phyloP scores from a whole-genome alignment of 2,888 invertebrate genomes.

The Dusona sp. region DNA sequence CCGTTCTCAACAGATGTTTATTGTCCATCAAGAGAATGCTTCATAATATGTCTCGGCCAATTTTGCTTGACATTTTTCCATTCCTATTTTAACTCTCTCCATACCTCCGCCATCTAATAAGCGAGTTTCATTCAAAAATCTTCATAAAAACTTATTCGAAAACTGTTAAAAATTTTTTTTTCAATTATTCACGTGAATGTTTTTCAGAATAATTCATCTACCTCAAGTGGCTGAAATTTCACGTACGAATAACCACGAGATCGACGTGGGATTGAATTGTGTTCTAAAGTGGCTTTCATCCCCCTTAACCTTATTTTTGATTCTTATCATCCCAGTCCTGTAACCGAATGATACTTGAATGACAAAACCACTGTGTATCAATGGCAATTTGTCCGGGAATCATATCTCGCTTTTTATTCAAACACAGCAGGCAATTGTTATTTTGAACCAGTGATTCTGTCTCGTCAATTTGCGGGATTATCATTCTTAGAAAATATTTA shows the following conservation, averaged over 20 bases:
- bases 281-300: neutral
- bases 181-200: neutral
- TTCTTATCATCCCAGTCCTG: neutral
- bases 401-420: neutral
- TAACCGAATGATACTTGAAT: neutral
- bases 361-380: neutral
- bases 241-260: neutral
- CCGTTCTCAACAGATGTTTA: conserved; percentile 43
- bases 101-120: neutral
- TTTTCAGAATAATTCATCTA: neutral
- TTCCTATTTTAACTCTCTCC: neutral
- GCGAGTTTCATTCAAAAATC: neutral
- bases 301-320: neutral
- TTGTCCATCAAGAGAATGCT: conserved; percentile 23
- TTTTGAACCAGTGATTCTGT: neutral
- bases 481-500: neutral
- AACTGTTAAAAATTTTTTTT: neutral
- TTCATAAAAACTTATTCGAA: neutral
- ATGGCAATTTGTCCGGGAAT: neutral
- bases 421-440: neutral
- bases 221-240: neutral
- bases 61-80: neutral
- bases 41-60: neutral
- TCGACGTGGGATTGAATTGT: neutral
- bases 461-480: neutral